Evolutionary conservation across 2,888 invertebrate genomes (phyloP), one percentile per base, ranked within the genome.

Genomic region (Melieria picta): DNA sequence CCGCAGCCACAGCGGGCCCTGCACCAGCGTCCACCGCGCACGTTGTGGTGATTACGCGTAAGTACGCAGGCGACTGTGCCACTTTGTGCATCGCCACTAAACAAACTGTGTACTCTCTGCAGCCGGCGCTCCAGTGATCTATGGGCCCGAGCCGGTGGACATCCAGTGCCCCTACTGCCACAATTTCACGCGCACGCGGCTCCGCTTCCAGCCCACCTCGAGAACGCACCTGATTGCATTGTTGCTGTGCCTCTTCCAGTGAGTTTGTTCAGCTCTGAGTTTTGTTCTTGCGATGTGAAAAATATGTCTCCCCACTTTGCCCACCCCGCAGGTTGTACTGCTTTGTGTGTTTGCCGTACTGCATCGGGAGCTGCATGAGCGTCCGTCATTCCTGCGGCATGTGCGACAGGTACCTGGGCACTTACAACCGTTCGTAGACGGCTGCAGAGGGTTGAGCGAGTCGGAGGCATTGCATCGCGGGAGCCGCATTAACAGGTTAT

Each of bases 171-270:
- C 88, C 0, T 87, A 87, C 4, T 90, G 90, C 73, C 83, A 85
- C 3, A 85, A 86, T 3, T 86, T 82, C 47, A 84, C 89, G 45
- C 80, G 87, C 50, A 89, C 89, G 1, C 87, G 85, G 69, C 79
- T 89, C 1, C 80, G 81, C 75, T 79, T 78, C 56, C 87, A 83
- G 71, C 79, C 90, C 6, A 87, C 88, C 0, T 86, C 87, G 6
- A 88, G 87, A 68, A 90, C 90, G 0, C 90, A 90, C 81, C 78
- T 90, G 9, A 86, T 89, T 73, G 90, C 90, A 5, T 73, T 88
- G 7, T 62, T 90, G 1, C 82, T 90, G 11, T 90, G 89, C 77
- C 65, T 83, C 52, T 77, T 84, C 55, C 84, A 84, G 83, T 83
- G 77, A 83, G 83, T 83, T 16, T 43, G 43, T 16, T 3, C 46